A percentile compares a stretch with the other conserved stretches of the same genome.
Evolutionary conservation across 1,140 invertebrate genomes (phyloP).

Genomic region (Nephila pilipes): DNA sequence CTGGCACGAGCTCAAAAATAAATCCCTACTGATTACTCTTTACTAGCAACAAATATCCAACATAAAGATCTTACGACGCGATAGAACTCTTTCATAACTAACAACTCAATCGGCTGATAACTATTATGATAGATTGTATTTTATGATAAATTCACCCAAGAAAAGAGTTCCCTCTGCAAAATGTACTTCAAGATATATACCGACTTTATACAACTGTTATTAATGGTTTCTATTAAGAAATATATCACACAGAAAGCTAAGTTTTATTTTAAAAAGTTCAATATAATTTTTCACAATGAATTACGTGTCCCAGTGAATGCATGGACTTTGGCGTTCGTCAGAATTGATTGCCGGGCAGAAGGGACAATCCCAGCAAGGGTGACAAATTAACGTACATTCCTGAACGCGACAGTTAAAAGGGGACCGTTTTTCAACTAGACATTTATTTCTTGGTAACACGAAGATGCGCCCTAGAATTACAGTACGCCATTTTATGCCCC

Average conservation of each 20-base stretch:
- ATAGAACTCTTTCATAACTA: too few relatives aligned
- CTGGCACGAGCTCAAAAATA: too few relatives aligned
- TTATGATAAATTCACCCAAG: not conserved
- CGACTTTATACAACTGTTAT: not conserved
- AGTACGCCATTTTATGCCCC: not conserved
- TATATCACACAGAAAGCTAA: conserved; percentile 52
- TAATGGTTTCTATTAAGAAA: conserved; percentile 50
- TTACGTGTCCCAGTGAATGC: not conserved
- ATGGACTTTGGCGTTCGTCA: not conserved
- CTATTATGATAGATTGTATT: not conserved
- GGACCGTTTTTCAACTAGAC: conserved; percentile 57
- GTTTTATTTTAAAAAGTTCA: conserved; percentile 33
- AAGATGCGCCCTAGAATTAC: conserved; percentile 8
- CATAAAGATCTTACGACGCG: too few relatives aligned
- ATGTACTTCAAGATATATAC: not conserved
- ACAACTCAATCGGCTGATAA: not conserved
- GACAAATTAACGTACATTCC: conserved; percentile 65
- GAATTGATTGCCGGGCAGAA: not conserved
- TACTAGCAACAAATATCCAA: too few relatives aligned
- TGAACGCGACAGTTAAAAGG: conserved; percentile 54
- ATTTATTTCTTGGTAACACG: conserved; percentile 48
- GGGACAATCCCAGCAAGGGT: conserved; percentile 27
- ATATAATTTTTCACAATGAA: conserved; percentile 45
- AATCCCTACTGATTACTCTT: too few relatives aligned
- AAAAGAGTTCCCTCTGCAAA: not conserved